These are phyloP conservation scores for Channa argus DNA, from an alignment of 2,113 vertebrate genomes.

Conservation along the genomic window DNA sequence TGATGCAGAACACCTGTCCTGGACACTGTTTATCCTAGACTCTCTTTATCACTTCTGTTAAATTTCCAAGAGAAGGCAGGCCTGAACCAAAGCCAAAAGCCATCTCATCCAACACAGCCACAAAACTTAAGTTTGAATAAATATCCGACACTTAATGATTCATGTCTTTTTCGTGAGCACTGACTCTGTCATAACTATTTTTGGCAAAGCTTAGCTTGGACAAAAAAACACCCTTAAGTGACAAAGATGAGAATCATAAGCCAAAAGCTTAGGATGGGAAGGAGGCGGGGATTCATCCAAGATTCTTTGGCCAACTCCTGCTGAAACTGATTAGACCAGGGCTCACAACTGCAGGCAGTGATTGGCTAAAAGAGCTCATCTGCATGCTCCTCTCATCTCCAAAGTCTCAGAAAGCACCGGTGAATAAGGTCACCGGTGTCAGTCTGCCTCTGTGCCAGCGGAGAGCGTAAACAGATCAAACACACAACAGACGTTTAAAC, in stretches of 20 bases:
- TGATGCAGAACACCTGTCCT: conserved; percentile 72
- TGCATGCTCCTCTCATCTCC: conserved; percentile 68
- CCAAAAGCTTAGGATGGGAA: background rate
- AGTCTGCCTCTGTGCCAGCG: conserved; percentile 53
- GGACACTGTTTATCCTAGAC: conserved; percentile 52
- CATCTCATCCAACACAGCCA: conserved; percentile 12
- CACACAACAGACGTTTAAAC: conserved; percentile 33
- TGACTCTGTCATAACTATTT: conserved; percentile 23
- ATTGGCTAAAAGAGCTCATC: conserved; percentile 69
- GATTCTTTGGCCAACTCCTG: conserved; percentile 52
- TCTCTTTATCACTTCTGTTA: conserved; percentile 18
- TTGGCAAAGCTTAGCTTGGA: conserved; percentile 1
- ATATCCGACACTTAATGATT: conserved; percentile 42
- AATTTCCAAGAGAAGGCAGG: conserved; percentile 19
- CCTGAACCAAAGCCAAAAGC: background rate
- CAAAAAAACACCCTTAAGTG: conserved; percentile 21
- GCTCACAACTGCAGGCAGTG: conserved; percentile 52
- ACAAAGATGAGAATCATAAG: conserved; percentile 29
- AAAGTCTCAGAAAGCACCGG: conserved; percentile 62
- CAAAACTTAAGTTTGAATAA: conserved; percentile 13
- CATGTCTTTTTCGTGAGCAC: conserved; percentile 30
- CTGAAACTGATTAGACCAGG: conserved; percentile 52
- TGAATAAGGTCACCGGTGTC: conserved; percentile 75
- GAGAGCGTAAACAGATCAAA: conserved; percentile 67
- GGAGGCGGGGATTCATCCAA: background rate